Evolutionary conservation across 2,113 vertebrate genomes (phyloP).

Genomic region (Cephalopterus ornatus): DNA sequence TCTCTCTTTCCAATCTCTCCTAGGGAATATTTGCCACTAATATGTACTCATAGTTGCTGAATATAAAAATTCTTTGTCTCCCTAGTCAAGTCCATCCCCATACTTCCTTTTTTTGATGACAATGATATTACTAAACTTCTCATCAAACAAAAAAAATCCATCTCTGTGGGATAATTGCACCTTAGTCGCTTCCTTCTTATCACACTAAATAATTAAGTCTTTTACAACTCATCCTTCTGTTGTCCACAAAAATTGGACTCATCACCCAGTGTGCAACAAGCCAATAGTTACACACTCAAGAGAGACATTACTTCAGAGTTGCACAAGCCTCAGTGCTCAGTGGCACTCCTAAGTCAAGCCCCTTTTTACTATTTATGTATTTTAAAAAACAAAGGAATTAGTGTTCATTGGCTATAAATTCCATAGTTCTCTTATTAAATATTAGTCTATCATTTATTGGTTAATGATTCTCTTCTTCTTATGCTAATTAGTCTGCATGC

Average conservation of each 20-base stretch:
- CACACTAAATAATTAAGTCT: neutral
- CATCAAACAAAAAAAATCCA: neutral
- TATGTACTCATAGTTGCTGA: neutral
- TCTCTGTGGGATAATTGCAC: neutral
- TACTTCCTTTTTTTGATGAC: neutral
- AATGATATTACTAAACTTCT: neutral
- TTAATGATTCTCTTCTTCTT: neutral
- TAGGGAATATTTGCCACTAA: neutral
- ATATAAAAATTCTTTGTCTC: neutral
- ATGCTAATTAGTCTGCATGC: neutral
- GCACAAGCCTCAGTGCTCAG: neutral
- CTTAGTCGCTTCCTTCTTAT: neutral
- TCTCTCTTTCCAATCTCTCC: neutral
- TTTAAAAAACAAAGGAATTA: neutral
- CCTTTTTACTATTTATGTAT: neutral
- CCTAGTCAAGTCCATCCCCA: neutral
- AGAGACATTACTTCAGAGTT: neutral
- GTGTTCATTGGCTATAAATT: neutral
- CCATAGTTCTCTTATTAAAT: neutral
- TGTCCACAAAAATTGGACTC: neutral
- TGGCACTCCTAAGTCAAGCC: neutral
- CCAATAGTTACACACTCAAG: neutral
- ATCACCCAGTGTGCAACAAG: neutral
- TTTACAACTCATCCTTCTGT: neutral
- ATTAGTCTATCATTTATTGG: neutral